Evolutionary conservation across 1,140 invertebrate species (phyloP), one percentile per base, ranked within the genome.

Genomic region (Periplaneta americana): DNA sequence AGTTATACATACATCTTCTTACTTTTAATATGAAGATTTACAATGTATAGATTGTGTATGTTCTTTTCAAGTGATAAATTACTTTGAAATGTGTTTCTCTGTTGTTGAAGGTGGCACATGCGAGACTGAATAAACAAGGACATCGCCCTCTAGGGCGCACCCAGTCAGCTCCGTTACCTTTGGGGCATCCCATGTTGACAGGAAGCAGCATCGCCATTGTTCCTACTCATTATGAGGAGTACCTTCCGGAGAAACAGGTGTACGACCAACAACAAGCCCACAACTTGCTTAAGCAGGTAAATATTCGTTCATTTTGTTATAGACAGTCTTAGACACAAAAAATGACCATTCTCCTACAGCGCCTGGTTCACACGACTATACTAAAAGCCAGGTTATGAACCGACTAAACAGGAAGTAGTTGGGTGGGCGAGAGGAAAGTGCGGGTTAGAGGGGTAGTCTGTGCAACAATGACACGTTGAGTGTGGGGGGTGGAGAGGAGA

Each of bases 121-220:
- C 94, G 83, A 92, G 95, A 86, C 91, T 96, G 34, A 92, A 92
- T 87, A 95, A 95, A 89, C 90, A 92, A 88, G 90, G 92, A 84
- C 93, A 94, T 85, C 91, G 96, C 84, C 96, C 96, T 82, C 91
- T 98, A 87, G 96, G 81, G 17, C 22, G 97, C 85, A 98, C 97
- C n/a, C 96, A 98, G 87, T 97, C 95, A 17, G 97, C 97, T 8
- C 97, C 98, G 0, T 88, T 99, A 84, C 98, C 98, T 34, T 90
- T 99, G n/a, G 97, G 97, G 5, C 96, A 98, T 90, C 97, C 97
- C 34, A 93, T 97, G 91, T 91, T 99, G 66, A 94, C 95, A 74
- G 91, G 92, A 86, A 32, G 87, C 88, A 18, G 88, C 90, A 22
- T 84, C 85, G 15, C 88, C 88, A 35, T 81, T 33, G 75, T 57